phyloP scores from a whole-genome alignment of 2,888 invertebrate species.

The Pilophorus perplexus region DNA sequence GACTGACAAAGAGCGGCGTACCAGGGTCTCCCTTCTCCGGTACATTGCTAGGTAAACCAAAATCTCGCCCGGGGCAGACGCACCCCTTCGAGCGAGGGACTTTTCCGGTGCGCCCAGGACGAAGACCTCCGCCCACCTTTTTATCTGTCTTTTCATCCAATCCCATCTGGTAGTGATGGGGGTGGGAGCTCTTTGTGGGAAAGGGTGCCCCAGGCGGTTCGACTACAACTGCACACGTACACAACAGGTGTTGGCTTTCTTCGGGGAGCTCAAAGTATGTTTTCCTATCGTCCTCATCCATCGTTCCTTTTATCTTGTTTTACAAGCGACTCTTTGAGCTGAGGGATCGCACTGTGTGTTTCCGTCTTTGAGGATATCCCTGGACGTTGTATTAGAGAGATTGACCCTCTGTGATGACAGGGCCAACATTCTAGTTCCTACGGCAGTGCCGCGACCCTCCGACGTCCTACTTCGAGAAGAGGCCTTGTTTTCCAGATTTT shows the following conservation, averaged over 20 bases:
- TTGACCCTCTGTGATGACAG: too few relatives aligned
- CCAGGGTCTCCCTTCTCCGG: too few relatives aligned
- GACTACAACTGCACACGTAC: constrained; percentile 3
- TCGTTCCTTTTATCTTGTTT: constrained; percentile 15
- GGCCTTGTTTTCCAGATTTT: too few relatives aligned
- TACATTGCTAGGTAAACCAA: constrained; percentile 35
- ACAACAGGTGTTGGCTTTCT: constrained; percentile 38
- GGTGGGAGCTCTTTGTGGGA: constrained; percentile 33
- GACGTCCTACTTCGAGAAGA: too few relatives aligned
- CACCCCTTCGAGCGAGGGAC: not conserved
- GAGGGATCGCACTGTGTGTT: too few relatives aligned
- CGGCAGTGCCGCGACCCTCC: too few relatives aligned
- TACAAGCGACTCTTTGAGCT: constrained; percentile 11
- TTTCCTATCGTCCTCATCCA: constrained; percentile 25
- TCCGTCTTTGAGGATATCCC: too few relatives aligned
- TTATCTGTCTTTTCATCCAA: constrained; percentile 35
- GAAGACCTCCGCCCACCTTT: constrained; percentile 8
- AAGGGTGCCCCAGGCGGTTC: constrained; percentile 9
- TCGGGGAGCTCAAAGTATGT: constrained; percentile 32
- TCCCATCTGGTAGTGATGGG: constrained; percentile 33
- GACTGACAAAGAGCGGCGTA: constrained; percentile 25
- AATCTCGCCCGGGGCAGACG: constrained; percentile 21
- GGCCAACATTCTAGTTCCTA: too few relatives aligned
- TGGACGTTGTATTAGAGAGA: too few relatives aligned
- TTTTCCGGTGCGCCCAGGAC: not conserved